A percentile compares a stretch with the other conserved stretches of the same genome.
These are phyloP conservation scores for Oreohelix idahoensis DNA, from an alignment of 1,140 invertebrate species.

Conservation along the genomic window DNA sequence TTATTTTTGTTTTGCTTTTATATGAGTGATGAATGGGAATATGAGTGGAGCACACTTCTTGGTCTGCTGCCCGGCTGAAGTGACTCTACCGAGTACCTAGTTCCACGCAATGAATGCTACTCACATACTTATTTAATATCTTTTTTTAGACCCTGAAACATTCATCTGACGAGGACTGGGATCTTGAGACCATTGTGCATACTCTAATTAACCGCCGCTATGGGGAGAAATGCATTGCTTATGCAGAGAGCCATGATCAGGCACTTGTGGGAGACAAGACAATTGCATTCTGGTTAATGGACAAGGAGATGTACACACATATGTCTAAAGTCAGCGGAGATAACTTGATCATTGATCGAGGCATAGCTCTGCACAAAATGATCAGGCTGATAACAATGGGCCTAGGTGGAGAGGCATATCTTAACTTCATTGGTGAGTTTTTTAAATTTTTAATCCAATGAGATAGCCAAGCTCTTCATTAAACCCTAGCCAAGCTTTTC, in stretches of 20 bases:
- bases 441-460: not conserved
- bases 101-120: too few species aligned
- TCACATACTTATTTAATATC: too few species aligned
- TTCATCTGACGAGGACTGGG: conserved; percentile 93
- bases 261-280: conserved; percentile 99
- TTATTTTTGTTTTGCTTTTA: too few species aligned
- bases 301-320: conserved; percentile 97
- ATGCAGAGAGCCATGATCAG: conserved; percentile 98
- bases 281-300: conserved; percentile 99
- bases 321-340: conserved; percentile 85
- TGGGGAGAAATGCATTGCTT: conserved; percentile 95
- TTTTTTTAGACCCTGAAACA: conserved; percentile 74
- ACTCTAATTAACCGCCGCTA: conserved; percentile 96
- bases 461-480: too few species aligned
- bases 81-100: too few species aligned
- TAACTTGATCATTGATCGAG: conserved; percentile 86
- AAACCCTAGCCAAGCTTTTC: too few species aligned
- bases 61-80: too few species aligned
- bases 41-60: too few species aligned
- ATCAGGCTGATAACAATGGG: conserved; percentile 94
- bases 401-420: conserved; percentile 96
- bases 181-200: conserved; percentile 92
- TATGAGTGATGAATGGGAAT: too few species aligned
- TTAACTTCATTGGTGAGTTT: conserved; percentile 94
- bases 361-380: conserved; percentile 96